Evolutionary conservation across 1,140 invertebrate species (phyloP).

Genomic region (Philotrypesis tridentata): DNA sequence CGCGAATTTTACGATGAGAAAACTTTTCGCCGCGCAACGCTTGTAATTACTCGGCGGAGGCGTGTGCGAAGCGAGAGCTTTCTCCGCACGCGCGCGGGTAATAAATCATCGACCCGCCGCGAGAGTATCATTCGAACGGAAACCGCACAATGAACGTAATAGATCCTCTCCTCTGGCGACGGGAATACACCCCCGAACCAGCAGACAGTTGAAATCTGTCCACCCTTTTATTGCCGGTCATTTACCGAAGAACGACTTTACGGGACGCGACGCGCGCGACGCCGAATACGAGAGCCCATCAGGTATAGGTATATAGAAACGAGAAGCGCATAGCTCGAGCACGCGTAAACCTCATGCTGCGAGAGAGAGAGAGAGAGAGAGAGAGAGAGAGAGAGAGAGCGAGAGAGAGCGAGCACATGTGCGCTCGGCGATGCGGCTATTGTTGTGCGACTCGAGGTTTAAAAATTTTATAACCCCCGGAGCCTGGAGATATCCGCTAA

Average conservation of each 20-base stretch:
- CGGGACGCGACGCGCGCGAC: background rate
- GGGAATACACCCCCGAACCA: background rate
- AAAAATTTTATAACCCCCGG: background rate
- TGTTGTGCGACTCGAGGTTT: background rate
- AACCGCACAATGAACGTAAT: background rate
- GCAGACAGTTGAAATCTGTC: background rate
- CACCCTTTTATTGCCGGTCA: constrained; percentile 20
- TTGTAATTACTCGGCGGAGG: background rate
- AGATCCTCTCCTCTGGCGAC: background rate
- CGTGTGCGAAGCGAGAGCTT: background rate
- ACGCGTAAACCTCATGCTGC: background rate
- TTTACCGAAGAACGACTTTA: constrained; percentile 18
- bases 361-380: background rate
- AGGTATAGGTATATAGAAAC: background rate
- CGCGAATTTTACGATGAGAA: background rate
- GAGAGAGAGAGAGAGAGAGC: too few species aligned
- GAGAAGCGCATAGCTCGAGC: background rate
- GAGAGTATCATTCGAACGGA: background rate
- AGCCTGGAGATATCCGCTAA: background rate
- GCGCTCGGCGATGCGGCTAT: background rate
- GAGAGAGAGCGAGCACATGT: background rate
- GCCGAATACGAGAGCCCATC: background rate
- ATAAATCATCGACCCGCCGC: background rate
- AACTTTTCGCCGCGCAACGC: background rate
- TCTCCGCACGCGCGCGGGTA: too few species aligned